phyloP scores from a whole-genome alignment of 2,113 vertebrate species.

The Oophaga pumilio region DNA sequence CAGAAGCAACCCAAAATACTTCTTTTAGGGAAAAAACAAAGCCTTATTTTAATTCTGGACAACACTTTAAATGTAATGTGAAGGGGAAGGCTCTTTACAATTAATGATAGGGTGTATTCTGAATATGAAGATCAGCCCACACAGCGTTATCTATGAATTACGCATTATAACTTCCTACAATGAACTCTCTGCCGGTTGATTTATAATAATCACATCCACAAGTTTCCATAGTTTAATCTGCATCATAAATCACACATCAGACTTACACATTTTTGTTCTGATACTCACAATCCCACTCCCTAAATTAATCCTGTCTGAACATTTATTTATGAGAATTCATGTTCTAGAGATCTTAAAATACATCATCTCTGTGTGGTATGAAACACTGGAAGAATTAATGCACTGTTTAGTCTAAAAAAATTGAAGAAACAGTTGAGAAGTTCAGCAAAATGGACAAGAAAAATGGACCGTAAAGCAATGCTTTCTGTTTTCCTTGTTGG shows the following conservation, averaged over 20 bases:
- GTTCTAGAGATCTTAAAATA: slow-evolving; percentile 30
- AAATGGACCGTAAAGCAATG: neutral
- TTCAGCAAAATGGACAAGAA: slow-evolving; percentile 9
- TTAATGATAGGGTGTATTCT: slow-evolving; percentile 31
- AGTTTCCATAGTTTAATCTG: slow-evolving; percentile 46
- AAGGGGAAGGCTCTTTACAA: neutral
- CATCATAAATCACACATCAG: slow-evolving; percentile 50
- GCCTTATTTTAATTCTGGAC: too few relatives aligned
- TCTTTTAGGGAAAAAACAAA: too few relatives aligned
- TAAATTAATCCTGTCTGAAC: slow-evolving; percentile 43
- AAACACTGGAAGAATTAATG: slow-evolving; percentile 12
- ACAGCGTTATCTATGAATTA: slow-evolving; percentile 28
- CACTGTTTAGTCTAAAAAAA: slow-evolving; percentile 48
- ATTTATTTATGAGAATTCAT: slow-evolving; percentile 49
- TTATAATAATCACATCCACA: slow-evolving; percentile 50
- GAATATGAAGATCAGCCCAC: slow-evolving; percentile 4
- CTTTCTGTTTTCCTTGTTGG: neutral
- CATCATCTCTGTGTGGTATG: neutral
- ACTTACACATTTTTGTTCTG: slow-evolving; percentile 24
- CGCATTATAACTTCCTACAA: slow-evolving; percentile 36
- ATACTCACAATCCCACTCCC: slow-evolving; percentile 1
- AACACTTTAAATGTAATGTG: neutral
- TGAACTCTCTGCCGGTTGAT: slow-evolving; percentile 42
- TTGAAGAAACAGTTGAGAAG: neutral
- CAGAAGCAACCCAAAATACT: too few relatives aligned